Evolutionary conservation across 2,797 vertebrate species (phyloP), one percentile per base, ranked within the genome.

Genomic region (Meriones psammophilus): DNA sequence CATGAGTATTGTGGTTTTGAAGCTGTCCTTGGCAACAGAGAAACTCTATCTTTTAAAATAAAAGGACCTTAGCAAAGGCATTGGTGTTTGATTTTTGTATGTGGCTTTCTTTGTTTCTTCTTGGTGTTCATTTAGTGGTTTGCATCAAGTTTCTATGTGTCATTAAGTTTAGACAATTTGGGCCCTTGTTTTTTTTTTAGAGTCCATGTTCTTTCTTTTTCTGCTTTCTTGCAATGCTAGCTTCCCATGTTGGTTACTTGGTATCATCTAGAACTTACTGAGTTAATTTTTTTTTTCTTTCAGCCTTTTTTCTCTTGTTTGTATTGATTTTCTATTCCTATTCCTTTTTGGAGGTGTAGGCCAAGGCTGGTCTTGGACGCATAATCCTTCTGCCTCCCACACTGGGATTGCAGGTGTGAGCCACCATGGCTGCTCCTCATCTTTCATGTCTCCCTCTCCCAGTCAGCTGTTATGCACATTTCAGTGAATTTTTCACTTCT

Each of bases 401-500:
- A 6, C 87, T 76, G 56, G 71, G 28, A 33, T 42, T 17, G 46
- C 46, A 86, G 64, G 20, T 69, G 8, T 54, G 28, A 54, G 42
- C 84, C 84, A 13, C 42, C 64, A 2, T 33, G 62, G 15, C 83
- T n/a, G 30, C 84, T n/a, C 4, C 58, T 74, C 28, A 39, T 73
- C 64, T 66, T 33, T 39, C 76, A 86, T 79, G 26, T 56, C 28
- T 80, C 84, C 56, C 68, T 88, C 10, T 5, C 69, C n/a, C 76
- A 20, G 26, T 88, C 18, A 69, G 24, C 54, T 77, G 20, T 64
- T 69, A 50, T 66, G 30, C 39, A 26, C 56, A 92, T 76, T 66
- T 60, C n/a, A 78, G 22, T 71, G 15, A 60, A 22, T 28, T 91
- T 91, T 90, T 92, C 46, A 56, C 50, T 96, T 80, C 26, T 26